A percentile compares a stretch with the other conserved stretches of the same genome.
phyloP scores from a whole-genome alignment of 2,888 invertebrate species.

The Tridacna crocea region DNA sequence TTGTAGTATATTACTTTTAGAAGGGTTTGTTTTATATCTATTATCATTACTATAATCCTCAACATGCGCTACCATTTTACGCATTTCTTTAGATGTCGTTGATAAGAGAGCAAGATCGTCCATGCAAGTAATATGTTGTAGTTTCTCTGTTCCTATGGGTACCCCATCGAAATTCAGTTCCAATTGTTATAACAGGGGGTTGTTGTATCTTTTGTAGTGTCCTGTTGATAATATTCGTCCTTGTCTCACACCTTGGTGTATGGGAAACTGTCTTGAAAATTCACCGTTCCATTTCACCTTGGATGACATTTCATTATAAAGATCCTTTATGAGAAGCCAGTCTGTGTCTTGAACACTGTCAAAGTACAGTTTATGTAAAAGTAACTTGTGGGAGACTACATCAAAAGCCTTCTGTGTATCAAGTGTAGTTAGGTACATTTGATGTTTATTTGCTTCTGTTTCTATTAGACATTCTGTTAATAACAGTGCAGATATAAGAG shows the following conservation, averaged over 20 bases:
- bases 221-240: too few relatives aligned
- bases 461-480: background rate
- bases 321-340: background rate
- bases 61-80: too few relatives aligned
- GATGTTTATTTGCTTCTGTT: background rate
- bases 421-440: background rate
- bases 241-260: background rate
- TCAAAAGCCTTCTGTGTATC: too few relatives aligned
- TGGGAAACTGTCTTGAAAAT: background rate
- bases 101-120: too few relatives aligned
- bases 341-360: background rate
- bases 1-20: too few relatives aligned
- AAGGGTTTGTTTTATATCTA: too few relatives aligned
- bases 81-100: too few relatives aligned
- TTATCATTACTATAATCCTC: too few relatives aligned
- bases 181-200: too few relatives aligned
- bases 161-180: too few relatives aligned
- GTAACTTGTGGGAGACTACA: too few relatives aligned
- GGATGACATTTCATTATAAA: background rate
- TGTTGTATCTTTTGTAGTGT: too few relatives aligned
- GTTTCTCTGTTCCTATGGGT: background rate
- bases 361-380: background rate
- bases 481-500: background rate
- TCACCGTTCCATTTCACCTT: background rate
- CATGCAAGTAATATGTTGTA: background rate